Percentiles rank a stretch among this genome's conserved stretches.
Evolutionary conservation across 2,113 vertebrate species (phyloP).

Genomic region (Sigmodon hispidus): DNA sequence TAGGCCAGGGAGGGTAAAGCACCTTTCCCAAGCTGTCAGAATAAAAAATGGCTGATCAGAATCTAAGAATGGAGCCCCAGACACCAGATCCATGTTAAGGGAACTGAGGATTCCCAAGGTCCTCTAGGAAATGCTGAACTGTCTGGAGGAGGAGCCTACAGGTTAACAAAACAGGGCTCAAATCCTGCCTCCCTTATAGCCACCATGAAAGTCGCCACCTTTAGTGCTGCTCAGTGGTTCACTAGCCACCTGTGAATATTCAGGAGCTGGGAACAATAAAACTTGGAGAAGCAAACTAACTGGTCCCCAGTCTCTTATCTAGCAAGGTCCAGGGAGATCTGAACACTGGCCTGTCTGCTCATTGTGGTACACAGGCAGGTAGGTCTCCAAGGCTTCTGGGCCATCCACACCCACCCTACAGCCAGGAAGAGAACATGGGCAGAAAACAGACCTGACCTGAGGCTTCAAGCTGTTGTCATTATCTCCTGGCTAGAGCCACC

Average conservation of each 20-base stretch:
- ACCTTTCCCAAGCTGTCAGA: no score
- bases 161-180: not conserved
- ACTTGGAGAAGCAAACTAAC: not conserved
- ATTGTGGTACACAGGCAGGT: not conserved
- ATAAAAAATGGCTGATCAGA: not conserved
- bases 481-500: not conserved
- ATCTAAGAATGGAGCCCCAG: not conserved
- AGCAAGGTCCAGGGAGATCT: fast-evolving
- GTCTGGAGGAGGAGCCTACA: not conserved
- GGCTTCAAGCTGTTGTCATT: not conserved
- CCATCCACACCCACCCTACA: fast-evolving
- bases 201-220: fast-evolving
- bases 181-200: not conserved
- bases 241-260: fast-evolving
- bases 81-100: no score
- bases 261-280: not conserved
- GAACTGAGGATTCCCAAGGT: not conserved
- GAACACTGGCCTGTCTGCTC: fast-evolving
- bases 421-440: fast-evolving
- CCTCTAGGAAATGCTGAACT: not conserved
- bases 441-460: no score
- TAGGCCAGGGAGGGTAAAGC: fast-evolving
- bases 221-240: no score
- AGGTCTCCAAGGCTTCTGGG: not conserved
- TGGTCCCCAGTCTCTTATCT: not conserved